Evolutionary conservation across 2,797 vertebrate species (phyloP).

Genomic region (Mus spretus): DNA sequence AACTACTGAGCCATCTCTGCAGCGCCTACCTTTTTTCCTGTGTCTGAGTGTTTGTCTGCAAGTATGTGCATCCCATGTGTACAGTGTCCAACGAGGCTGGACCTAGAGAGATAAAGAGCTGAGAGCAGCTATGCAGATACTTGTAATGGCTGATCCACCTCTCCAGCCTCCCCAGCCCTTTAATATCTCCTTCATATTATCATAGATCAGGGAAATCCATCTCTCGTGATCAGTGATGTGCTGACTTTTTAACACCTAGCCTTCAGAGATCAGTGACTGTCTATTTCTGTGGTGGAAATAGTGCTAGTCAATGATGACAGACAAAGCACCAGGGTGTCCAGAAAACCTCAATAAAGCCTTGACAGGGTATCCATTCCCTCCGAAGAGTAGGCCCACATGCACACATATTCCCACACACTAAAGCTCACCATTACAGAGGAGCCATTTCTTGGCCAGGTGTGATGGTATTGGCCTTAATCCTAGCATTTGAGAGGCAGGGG

Average conservation of each 20-base stretch:
- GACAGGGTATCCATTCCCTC: neutral
- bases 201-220: neutral
- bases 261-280: conserved; percentile 27
- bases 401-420: neutral
- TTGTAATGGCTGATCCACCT: neutral
- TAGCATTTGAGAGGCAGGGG: no score
- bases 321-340: neutral
- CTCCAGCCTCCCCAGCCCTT: neutral
- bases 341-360: conserved; percentile 31
- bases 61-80: neutral
- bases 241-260: neutral
- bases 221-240: neutral
- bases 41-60: neutral
- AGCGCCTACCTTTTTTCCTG: neutral
- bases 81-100: no score
- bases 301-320: neutral
- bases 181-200: neutral
- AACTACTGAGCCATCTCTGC: neutral
- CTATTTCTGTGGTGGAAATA: neutral
- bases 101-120: neutral
- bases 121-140: neutral
- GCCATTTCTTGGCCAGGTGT: neutral
- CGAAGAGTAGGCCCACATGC: neutral
- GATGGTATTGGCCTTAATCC: neutral
- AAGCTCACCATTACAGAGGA: neutral